Percentiles rank a stretch among this genome's conserved stretches.
Evolutionary conservation across 2,888 invertebrate species (phyloP).

Genomic region (Drosophila pseudotalamancana): DNA sequence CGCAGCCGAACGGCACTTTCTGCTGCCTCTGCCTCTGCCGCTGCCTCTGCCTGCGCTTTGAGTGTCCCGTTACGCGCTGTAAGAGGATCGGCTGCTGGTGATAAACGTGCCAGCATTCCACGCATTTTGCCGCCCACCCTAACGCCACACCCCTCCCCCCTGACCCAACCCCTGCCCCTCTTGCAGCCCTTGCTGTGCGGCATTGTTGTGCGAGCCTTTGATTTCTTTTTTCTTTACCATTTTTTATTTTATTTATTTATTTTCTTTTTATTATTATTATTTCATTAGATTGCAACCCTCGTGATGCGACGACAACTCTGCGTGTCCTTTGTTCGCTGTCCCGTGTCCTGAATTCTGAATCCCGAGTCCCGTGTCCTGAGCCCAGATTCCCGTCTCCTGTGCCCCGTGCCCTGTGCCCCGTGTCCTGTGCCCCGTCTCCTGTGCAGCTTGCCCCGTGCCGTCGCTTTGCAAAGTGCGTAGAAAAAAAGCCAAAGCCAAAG

Average conservation of each 20-base stretch:
- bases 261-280: conserved; percentile 68
- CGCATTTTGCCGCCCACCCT: neutral
- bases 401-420: conserved; percentile 21
- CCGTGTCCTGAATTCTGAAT: too few species aligned
- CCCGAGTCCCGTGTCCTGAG: neutral
- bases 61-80: conserved; percentile 54
- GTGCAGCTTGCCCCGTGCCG: too few species aligned
- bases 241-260: neutral
- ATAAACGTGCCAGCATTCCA: neutral
- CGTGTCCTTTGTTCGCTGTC: conserved; percentile 33
- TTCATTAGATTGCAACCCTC: conserved; percentile 76
- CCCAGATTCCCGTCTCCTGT: too few species aligned
- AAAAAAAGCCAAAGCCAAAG: conserved; percentile 25
- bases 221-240: neutral
- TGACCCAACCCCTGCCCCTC: neutral
- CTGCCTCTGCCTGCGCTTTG: neutral
- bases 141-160: too few species aligned
- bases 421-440: conserved; percentile 1
- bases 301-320: conserved; percentile 24
- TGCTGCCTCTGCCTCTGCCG: neutral
- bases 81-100: conserved; percentile 48
- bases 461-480: conserved; percentile 38
- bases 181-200: neutral
- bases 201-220: conserved; percentile 46
- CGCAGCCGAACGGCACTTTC: neutral